Evolutionary conservation across 1,140 invertebrate species (phyloP), one percentile per base, ranked within the genome.

Genomic region (Triops longicaudatus): DNA sequence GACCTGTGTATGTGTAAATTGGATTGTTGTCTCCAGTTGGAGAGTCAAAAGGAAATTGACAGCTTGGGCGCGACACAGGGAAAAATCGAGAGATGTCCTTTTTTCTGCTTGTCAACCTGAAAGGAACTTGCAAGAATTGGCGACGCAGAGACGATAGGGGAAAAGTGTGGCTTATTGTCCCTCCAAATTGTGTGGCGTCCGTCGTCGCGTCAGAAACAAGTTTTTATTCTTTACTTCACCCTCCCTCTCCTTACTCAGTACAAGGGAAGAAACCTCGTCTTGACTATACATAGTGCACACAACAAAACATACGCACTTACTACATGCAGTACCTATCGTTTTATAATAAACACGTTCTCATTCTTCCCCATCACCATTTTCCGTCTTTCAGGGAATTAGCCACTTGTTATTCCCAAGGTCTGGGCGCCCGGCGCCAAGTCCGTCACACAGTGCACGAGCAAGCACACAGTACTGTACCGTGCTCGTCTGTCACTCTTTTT

Each of bases 161-260:
- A 17, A 63, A 63, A 63, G 50, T 63, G 50, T 63, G 50, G 50
- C 50, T 22, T 63, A 63, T 63, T 63, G 50, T 63, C 44, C 44
- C 44, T 5, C 14, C 50, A 17, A 22, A 63, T n/a, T n/a, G 17
- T 22, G 50, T n/a, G 50, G 50, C 50, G 50, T 63, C 50, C 50
- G 50, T 63, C 50, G 50, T 63, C 50, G 50, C n/a, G 50, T 63
- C 50, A 63, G 50, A 22, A 37, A 37, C 31, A 37, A 22, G 50
- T 63, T 63, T 63, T 10, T 22, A 17, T 63, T 63, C 22, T 22
- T 22, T 63, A 10, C 22, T 63, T 63, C 31, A 37, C 31, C 31
- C 31, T 37, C 31, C 31, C 2, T 37, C 2, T 37, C 31, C 31
- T 37, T 37, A 7, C 7, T 4, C 31, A 37, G 31, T 37, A 37